Conservation (phyloP, 2,888 invertebrate species). For the Gymnocheta viridis region DNA sequence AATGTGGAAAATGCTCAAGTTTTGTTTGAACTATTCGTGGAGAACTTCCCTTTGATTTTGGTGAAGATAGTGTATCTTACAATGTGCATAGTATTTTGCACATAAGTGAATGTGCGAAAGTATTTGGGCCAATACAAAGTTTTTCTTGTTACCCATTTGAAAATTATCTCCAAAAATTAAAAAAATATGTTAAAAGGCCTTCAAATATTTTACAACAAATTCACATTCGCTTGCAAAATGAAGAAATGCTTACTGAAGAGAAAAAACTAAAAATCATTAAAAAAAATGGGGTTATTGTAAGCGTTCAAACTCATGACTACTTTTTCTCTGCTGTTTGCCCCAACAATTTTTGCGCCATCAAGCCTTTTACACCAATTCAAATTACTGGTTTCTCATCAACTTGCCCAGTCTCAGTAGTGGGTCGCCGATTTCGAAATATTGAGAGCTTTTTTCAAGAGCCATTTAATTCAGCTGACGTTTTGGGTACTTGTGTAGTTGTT, state of each 20-base stretch:
- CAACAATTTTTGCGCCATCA: constrained; percentile 51
- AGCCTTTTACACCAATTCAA: constrained; percentile 46
- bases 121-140: constrained; percentile 44
- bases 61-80: no score
- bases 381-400: constrained; percentile 41
- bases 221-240: constrained; percentile 31
- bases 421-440: constrained; percentile 43
- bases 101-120: constrained; percentile 40
- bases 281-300: constrained; percentile 35
- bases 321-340: no score
- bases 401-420: constrained; percentile 22
- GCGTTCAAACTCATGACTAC: constrained; percentile 29
- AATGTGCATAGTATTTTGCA: constrained; percentile 29
- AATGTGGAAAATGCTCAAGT: no score
- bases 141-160: constrained; percentile 60
- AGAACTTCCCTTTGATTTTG: no score
- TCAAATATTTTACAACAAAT: constrained; percentile 60
- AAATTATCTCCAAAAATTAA: constrained; percentile 58
- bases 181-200: constrained; percentile 55
- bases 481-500: constrained; percentile 52
- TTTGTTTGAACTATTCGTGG: no score
- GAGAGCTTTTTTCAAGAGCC: constrained; percentile 53
- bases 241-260: constrained; percentile 25
- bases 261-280: constrained; percentile 12
- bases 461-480: constrained; percentile 48